These are phyloP conservation scores for Aricia artaxerxes DNA, from an alignment of 2,888 invertebrate species.

Conservation along the genomic window DNA sequence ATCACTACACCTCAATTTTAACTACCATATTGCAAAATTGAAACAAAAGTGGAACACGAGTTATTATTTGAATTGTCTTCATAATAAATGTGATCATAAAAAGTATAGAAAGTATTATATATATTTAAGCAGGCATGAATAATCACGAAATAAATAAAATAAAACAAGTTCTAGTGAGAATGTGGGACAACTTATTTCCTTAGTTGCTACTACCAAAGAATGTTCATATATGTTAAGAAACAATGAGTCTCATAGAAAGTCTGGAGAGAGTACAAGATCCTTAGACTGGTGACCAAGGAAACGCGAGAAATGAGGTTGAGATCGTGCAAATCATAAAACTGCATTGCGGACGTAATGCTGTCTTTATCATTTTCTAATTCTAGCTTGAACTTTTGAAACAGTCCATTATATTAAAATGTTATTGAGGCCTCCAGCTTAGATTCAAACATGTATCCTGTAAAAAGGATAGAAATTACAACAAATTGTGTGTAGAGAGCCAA, in stretches of 20 bases:
- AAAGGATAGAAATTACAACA: constrained; percentile 22
- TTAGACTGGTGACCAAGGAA: constrained; percentile 9
- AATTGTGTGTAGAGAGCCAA: constrained; percentile 52
- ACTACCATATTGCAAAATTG: constrained; percentile 13
- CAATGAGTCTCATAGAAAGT: neutral
- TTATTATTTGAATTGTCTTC: neutral
- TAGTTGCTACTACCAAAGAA: neutral
- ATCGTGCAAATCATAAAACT: constrained; percentile 39
- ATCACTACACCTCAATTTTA: neutral
- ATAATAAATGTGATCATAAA: neutral
- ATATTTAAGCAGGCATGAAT: neutral
- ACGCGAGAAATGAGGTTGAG: constrained; percentile 43
- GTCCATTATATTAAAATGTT: neutral
- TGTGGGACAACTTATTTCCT: neutral
- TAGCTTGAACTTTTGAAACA: neutral
- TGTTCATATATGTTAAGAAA: neutral
- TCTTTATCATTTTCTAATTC: neutral
- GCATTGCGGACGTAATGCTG: constrained; percentile 42
- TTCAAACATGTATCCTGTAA: neutral
- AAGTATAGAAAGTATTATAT: neutral
- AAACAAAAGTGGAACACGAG: neutral
- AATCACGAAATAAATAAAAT: neutral
- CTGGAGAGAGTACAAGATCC: neutral
- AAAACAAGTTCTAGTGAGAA: constrained; percentile 2
- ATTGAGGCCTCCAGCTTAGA: neutral